Conservation (phyloP, 2,797 vertebrate species). For the Phoeniculus purpureus region DNA sequence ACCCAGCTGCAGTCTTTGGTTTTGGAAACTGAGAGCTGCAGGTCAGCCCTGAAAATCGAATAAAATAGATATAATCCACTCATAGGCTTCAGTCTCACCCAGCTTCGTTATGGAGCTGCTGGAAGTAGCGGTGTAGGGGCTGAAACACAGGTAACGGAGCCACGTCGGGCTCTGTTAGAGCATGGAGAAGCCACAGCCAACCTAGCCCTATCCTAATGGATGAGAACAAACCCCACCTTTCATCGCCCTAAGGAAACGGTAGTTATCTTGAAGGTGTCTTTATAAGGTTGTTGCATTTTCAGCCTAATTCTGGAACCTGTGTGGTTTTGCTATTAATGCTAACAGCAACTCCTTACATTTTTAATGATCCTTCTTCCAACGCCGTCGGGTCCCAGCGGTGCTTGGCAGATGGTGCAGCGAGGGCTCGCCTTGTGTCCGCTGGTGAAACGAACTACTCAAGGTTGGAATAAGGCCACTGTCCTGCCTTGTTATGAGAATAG, state of each 20-base stretch:
- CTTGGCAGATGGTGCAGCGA: conserved; percentile 39
- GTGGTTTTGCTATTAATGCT: conserved; percentile 41
- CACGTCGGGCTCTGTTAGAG: background rate
- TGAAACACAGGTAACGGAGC: conserved; percentile 8
- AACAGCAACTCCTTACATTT: conserved; percentile 53
- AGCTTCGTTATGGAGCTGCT: conserved; percentile 43
- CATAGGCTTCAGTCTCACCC: conserved; percentile 46
- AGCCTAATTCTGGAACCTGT: conserved; percentile 41
- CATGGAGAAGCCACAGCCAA: background rate
- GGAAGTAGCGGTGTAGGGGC: conserved; percentile 29
- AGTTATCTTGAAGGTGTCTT: conserved; percentile 35
- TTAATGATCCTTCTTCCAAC: conserved; percentile 45
- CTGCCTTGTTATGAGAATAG: conserved; percentile 10
- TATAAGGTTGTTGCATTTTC: conserved; percentile 33
- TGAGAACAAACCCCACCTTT: conserved; percentile 14
- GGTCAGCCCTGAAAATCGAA: conserved; percentile 56
- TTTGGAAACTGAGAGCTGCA: conserved; percentile 68
- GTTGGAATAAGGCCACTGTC: conserved; percentile 9
- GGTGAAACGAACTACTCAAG: conserved; percentile 28
- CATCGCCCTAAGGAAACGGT: conserved; percentile 16
- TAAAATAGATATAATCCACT: conserved; percentile 16
- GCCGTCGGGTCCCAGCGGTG: conserved; percentile 28
- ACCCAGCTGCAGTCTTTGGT: conserved; percentile 57
- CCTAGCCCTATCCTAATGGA: background rate
- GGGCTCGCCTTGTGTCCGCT: background rate